Evolutionary conservation across 1,140 invertebrate species (phyloP), one percentile per base, ranked within the genome.

Genomic region (Andricus grossulariae): DNA sequence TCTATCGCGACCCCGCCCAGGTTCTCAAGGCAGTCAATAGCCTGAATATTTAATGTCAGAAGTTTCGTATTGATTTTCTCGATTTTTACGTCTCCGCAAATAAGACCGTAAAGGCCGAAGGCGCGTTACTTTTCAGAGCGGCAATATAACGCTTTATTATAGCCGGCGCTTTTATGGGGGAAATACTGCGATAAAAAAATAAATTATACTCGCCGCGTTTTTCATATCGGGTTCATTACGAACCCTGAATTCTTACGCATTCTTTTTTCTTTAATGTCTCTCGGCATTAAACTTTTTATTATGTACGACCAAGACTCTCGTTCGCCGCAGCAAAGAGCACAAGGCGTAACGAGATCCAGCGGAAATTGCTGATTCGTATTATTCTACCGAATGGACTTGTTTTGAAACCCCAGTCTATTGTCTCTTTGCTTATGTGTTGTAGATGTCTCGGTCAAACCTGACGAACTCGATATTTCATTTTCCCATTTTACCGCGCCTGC

Each of bases 51-150:
- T 90, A 90, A 90, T 88, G 86, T 86, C 88, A 88, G 88, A 88
- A 89, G 86, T 91, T 88, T 85, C 85, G 87, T 90, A 90, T 91
- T 90, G 90, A 91, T 90, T 91, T 91, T 91, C 89, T 85, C 87
- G 84, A 91, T 90, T 91, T 91, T 91, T 88, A 90, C 86, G 86
- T 88, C 87, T 90, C 89, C 88, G 86, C 90, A 90, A 89, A 89
- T 89, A 89, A 88, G 88, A 87, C 84, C 87, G 84, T 88, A 91
- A 89, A 89, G 88, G 83, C 84, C 84, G 86, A 82, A 84, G 77
- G 84, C 87, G 85, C 88, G 87, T 89, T 89, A 87, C 86, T 88
- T 88, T 88, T 89, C 86, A 88, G 86, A 84, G 83, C 82, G 81
- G 85, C 87, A 88, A 88, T 90, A 90, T 90, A 88, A 88, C 85